Percentiles rank a stretch among this genome's conserved stretches.
Evolutionary conservation across 2,113 vertebrate species (phyloP).

Genomic region (Lagopus muta): DNA sequence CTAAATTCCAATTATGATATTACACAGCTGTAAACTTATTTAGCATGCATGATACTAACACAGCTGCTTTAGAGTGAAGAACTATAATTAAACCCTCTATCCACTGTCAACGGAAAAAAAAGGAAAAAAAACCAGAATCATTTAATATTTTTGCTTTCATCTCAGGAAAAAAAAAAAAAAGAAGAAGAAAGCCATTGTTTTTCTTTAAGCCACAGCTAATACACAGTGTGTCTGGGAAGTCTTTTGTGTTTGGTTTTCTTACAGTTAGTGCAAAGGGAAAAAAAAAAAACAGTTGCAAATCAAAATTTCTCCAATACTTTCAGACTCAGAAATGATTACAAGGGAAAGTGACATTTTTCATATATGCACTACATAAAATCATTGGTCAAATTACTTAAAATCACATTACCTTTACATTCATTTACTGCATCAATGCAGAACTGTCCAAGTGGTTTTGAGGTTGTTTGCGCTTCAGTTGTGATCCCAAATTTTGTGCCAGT

Average conservation of each 20-base stretch:
- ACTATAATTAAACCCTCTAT: background rate
- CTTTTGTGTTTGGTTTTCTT: background rate
- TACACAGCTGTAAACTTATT: constrained; percentile 17
- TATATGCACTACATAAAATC: rapidly evolving
- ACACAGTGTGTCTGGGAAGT: background rate
- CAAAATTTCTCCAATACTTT: background rate
- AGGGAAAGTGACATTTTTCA: background rate
- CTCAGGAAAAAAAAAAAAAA: background rate
- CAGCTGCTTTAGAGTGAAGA: background rate
- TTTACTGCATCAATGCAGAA: background rate
- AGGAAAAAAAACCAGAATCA: background rate
- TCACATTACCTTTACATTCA: background rate
- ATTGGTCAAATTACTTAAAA: background rate
- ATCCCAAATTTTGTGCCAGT: background rate
- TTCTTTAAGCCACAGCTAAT: background rate
- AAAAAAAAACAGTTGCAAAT: background rate
- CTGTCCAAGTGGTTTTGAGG: background rate
- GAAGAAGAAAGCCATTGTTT: background rate
- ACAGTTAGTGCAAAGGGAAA: background rate
- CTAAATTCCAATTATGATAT: constrained; percentile 35
- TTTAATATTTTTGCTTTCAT: no score
- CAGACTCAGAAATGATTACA: background rate
- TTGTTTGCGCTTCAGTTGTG: background rate
- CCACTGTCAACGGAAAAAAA: background rate
- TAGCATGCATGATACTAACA: constrained; percentile 16